These are phyloP conservation scores for Bubo blakistoni DNA, from an alignment of 2,113 vertebrate species.

Conservation along the genomic window DNA sequence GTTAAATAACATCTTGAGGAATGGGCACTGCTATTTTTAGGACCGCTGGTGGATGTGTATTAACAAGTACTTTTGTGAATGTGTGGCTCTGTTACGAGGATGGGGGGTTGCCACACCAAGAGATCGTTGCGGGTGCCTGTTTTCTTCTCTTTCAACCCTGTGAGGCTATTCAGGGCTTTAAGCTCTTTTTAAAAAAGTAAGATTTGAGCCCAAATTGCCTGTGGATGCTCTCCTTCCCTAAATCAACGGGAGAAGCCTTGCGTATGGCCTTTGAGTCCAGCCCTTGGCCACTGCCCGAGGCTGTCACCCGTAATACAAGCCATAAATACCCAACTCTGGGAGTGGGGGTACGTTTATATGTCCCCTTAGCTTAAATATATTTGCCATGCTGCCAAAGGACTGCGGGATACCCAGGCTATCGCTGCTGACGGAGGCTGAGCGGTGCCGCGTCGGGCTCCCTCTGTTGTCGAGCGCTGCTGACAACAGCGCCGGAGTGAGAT, in stretches of 20 bases:
- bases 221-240: background rate
- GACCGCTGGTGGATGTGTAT: background rate
- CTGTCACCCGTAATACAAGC: background rate
- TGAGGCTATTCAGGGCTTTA: background rate
- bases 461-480: background rate
- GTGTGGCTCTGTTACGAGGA: background rate
- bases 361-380: background rate
- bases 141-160: background rate
- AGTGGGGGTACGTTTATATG: rapidly evolving
- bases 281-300: background rate
- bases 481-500: rapidly evolving
- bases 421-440: background rate
- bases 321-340: background rate
- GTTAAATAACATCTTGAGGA: background rate
- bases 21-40: background rate
- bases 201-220: background rate
- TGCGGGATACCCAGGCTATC: background rate
- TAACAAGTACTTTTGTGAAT: rapidly evolving
- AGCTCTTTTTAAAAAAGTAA: background rate
- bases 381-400: background rate
- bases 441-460: background rate
- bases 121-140: rapidly evolving
- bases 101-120: background rate
- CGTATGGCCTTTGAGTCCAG: rapidly evolving
- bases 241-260: background rate